A percentile compares a stretch with the other conserved stretches of the same genome.
phyloP scores from a whole-genome alignment of 2,113 vertebrate genomes.

The Cygnus buccinator region DNA sequence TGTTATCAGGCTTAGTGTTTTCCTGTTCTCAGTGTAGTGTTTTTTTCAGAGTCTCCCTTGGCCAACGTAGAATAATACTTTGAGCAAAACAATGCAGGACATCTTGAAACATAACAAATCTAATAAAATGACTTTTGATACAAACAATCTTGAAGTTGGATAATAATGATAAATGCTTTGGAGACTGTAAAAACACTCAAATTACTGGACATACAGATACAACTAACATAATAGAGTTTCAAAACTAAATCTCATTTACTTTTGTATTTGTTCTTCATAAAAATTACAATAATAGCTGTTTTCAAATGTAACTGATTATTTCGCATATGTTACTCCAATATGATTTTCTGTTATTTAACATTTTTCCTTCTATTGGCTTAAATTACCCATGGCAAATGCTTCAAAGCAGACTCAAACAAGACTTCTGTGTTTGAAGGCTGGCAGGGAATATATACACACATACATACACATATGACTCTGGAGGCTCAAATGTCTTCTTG shows the following conservation, averaged over 20 bases:
- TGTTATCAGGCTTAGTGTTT: neutral
- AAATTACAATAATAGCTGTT: neutral
- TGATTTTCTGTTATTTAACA: neutral
- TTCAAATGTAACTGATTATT: neutral
- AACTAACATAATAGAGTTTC: neutral
- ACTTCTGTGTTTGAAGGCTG: neutral
- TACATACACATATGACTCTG: neutral
- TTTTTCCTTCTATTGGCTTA: neutral
- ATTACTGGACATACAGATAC: neutral
- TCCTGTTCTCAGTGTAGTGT: neutral
- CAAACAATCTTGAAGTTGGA: neutral
- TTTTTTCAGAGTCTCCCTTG: neutral
- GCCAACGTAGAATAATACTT: neutral
- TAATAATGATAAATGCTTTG: neutral
- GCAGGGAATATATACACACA: neutral
- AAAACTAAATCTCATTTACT: neutral
- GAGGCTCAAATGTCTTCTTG: neutral
- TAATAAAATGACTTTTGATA: neutral
- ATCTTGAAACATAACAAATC: neutral
- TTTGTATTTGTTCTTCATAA: neutral
- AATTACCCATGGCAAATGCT: neutral
- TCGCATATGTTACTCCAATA: neutral
- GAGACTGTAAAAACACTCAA: neutral
- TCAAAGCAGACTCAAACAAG: neutral
- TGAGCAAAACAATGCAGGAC: neutral